Evolutionary conservation across 2,888 invertebrate genomes (phyloP).

Genomic region (Tetramorium bicarinatum): DNA sequence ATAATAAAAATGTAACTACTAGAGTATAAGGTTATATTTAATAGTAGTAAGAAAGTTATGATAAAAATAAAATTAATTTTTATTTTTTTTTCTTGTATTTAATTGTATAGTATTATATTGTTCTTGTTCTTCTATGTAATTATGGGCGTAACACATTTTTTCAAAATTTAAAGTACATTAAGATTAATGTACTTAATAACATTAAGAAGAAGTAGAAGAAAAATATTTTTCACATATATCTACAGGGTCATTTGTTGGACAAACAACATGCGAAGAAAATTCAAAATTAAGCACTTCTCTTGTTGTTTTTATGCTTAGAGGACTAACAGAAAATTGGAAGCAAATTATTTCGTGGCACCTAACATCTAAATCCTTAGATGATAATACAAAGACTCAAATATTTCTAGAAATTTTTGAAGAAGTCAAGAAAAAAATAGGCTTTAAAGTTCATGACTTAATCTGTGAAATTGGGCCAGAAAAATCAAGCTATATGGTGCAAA

Average conservation of each 20-base stretch:
- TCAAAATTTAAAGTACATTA: no score
- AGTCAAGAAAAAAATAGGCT: not conserved
- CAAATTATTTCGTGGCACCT: not conserved
- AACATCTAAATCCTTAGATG: not conserved
- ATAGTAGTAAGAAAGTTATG: no score
- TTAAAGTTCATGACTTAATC: not conserved
- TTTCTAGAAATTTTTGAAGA: not conserved
- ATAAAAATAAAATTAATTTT: no score
- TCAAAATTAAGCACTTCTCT: not conserved
- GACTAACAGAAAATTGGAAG: not conserved
- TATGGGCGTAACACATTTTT: no score
- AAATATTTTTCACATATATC: not conserved
- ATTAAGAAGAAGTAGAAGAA: no score
- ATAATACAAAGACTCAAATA: not conserved
- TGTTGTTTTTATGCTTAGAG: conserved; percentile 4
- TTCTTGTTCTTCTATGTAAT: no score
- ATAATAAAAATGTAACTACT: no score
- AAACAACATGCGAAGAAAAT: not conserved
- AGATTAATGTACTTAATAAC: no score
- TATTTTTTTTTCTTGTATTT: no score
- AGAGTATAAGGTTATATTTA: no score
- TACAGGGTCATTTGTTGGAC: not conserved
- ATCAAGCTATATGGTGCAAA: not conserved
- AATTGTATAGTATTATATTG: no score
- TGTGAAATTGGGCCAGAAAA: conserved; percentile 8